These are phyloP conservation scores for Talpa occidentalis DNA, from an alignment of 2,113 vertebrate species.

Conservation along the genomic window DNA sequence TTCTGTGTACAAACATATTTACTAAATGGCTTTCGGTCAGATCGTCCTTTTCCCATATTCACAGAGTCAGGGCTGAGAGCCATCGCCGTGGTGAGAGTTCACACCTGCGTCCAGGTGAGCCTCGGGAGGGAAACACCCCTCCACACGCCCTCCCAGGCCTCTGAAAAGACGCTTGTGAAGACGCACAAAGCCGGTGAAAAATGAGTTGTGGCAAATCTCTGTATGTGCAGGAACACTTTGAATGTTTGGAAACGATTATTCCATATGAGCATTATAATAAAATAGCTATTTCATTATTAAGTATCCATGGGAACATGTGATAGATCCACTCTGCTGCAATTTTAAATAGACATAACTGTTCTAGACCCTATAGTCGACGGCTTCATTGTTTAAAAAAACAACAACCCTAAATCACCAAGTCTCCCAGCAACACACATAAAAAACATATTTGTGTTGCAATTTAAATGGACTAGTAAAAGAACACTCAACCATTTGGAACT, in stretches of 20 bases:
- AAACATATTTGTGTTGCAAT: slow-evolving; percentile 82
- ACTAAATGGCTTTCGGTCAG: too few species aligned
- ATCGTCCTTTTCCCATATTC: too few species aligned
- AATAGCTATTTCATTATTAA: not conserved
- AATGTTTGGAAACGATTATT: slow-evolving; percentile 51
- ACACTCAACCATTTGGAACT: slow-evolving; percentile 84
- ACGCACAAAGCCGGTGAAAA: too few species aligned
- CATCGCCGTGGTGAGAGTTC: too few species aligned
- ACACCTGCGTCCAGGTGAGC: too few species aligned
- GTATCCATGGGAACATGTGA: not conserved
- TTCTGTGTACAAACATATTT: too few species aligned
- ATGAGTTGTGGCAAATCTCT: not conserved
- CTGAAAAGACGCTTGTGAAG: too few species aligned
- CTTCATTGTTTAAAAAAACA: slow-evolving; percentile 1
- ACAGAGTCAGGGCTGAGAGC: too few species aligned
- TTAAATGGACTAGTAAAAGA: slow-evolving; percentile 84
- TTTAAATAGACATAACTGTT: slow-evolving; percentile 18
- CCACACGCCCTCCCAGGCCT: too few species aligned
- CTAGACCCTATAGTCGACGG: not conserved
- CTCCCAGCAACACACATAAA: slow-evolving; percentile 68
- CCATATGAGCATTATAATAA: slow-evolving; percentile 12
- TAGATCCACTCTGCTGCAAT: not conserved
- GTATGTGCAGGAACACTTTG: not conserved
- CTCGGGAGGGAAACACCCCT: too few species aligned
- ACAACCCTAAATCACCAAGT: slow-evolving; percentile 49